Conservation (phyloP, 1,140 invertebrate species). For the Drosophila triauraria region DNA sequence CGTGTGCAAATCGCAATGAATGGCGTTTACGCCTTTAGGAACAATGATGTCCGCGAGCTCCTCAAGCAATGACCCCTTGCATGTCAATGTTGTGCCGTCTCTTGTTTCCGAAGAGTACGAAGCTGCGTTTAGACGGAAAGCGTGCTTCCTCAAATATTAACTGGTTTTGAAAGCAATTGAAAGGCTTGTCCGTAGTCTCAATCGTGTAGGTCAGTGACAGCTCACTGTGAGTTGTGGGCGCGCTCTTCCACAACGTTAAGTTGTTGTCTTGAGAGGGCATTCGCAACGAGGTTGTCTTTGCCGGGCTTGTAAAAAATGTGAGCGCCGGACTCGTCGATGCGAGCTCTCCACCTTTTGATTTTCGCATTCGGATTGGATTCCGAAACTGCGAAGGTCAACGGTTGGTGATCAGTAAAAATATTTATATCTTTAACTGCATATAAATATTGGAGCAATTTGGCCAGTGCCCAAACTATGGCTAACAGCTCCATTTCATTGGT, state of each 20-base stretch:
- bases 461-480: slow-evolving; percentile 19
- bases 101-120: too few relatives aligned
- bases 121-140: too few relatives aligned
- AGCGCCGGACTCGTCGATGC: too few relatives aligned
- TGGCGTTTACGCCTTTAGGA: too few relatives aligned
- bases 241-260: too few relatives aligned
- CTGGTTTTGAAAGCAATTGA: slow-evolving; percentile 45
- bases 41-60: too few relatives aligned
- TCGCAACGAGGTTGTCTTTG: slow-evolving; percentile 61
- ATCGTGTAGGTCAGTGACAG: slow-evolving; percentile 34
- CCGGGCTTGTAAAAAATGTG: slow-evolving; percentile 26
- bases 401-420: not conserved
- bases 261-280: slow-evolving; percentile 13
- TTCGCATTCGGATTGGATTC: slow-evolving; percentile 24
- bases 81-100: too few relatives aligned
- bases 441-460: slow-evolving; percentile 13
- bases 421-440: slow-evolving; percentile 28
- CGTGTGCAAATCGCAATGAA: too few relatives aligned
- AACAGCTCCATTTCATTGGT: slow-evolving; percentile 27
- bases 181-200: slow-evolving; percentile 13
- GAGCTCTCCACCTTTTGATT: too few relatives aligned
- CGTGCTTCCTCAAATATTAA: slow-evolving; percentile 13
- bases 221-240: slow-evolving; percentile 8
- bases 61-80: too few relatives aligned
- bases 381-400: not conserved